Base-by-base conservation (phyloP, 2,113 vertebrate genomes). In the Mystacornis crossleyi region DNA sequence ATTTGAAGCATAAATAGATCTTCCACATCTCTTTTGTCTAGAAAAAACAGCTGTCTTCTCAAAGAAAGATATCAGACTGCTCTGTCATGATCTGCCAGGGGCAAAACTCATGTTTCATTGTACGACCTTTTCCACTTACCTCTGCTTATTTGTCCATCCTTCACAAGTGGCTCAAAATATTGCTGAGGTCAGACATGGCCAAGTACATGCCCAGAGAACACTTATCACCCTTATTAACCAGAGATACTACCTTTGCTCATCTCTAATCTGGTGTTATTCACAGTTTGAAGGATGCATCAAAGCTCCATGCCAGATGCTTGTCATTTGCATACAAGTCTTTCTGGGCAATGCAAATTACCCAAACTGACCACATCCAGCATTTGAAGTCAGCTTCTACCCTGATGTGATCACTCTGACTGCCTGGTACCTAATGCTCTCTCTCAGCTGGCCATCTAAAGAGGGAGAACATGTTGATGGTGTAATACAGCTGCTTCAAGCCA, bases 131-230 rank as follows among this genome's bases (percentile, higher is more conserved):
- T 42, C 78, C 45, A 77, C 70, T 73, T 83, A 95, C 74, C 33
- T 86, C 67, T 58, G 23, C 45, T 86, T 72, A 96, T 92, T 84
- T 95, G 64, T 81, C 80, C 65, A n/a, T 89, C 64, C 51, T 78
- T 89, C 80, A 86, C 51, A 90, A 86, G 71, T 40, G 67, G 12
- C 34, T 86, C 80, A 83, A 83, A 92, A 77, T 69, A 86, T 62
- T 92, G 74, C 64, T 83, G 75, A 94, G 90, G 71, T 88, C 67
- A 90, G 79, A 69, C 3, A 10, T 7, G 45, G 36, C 34, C 82
- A 86, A 31, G 64, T 54, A 48, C 55, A 36, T 54, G 51, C 38
- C 50, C 43, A 81, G 72, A 93, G 69, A 67, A 54, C 42, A 78
- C 51, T 83, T 70, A 86, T 47, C 4, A 8, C 24, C 26, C 43